phyloP scores from a whole-genome alignment of 2,888 invertebrate genomes.

The Limnephilus lunatus region DNA sequence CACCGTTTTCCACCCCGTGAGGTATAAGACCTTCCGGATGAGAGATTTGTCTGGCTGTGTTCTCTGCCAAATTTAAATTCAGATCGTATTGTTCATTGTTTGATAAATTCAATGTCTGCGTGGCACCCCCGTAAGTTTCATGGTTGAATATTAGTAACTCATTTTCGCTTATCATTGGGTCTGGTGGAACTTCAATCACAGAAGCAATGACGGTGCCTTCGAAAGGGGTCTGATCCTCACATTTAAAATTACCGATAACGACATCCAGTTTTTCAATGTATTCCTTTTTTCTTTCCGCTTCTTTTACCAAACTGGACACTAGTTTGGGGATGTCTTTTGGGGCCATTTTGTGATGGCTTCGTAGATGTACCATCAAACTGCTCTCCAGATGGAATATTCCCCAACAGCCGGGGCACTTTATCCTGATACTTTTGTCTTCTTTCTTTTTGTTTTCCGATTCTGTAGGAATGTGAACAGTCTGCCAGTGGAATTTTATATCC shows the following conservation, averaged over 20 bases:
- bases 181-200: constrained; percentile 73
- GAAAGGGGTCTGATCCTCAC: constrained; percentile 30
- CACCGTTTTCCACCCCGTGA: background rate
- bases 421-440: constrained; percentile 76
- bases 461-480: constrained; percentile 72
- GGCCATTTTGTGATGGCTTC: constrained; percentile 83
- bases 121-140: background rate
- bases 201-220: constrained; percentile 74
- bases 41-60: background rate
- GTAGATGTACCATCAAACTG: constrained; percentile 80
- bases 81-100: background rate
- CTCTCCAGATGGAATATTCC: constrained; percentile 81
- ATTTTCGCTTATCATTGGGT: constrained; percentile 5
- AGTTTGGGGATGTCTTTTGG: constrained; percentile 79
- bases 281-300: constrained; percentile 68
- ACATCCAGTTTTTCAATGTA: constrained; percentile 65
- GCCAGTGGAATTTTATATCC: constrained; percentile 76
- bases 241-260: constrained; percentile 58
- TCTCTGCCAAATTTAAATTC: background rate
- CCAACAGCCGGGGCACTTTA: constrained; percentile 83
- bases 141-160: constrained; percentile 4
- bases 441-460: constrained; percentile 76
- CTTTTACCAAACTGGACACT: constrained; percentile 76
- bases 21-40: background rate
- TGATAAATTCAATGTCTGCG: background rate